These are phyloP conservation scores for Plecotus auritus DNA, from an alignment of 2,113 vertebrate species.

Conservation along the genomic window DNA sequence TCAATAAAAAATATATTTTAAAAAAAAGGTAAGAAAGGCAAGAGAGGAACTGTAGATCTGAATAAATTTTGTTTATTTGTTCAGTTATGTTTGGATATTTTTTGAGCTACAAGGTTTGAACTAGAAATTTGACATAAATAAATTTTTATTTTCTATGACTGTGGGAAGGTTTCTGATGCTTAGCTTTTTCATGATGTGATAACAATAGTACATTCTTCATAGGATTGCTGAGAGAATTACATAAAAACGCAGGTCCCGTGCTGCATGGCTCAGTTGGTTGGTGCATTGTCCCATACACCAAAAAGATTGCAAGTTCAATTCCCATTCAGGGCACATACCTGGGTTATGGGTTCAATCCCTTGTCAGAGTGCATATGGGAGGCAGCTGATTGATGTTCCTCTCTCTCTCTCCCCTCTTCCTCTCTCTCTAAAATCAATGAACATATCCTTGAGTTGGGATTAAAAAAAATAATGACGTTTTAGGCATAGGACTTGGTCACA, in stretches of 20 bases:
- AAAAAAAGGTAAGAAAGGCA: not conserved
- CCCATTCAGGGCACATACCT: not conserved
- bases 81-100: not conserved
- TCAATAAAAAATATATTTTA: not conserved
- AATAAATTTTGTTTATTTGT: not conserved
- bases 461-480: not conserved
- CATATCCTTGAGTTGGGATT: not conserved
- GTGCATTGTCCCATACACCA: not conserved
- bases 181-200: not conserved
- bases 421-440: not conserved
- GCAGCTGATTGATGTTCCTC: not conserved
- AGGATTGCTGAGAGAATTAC: not conserved
- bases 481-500: not conserved
- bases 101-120: not conserved
- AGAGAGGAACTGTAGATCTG: not conserved
- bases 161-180: not conserved
- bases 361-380: no score
- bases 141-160: not conserved
- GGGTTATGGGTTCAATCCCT: not conserved
- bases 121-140: not conserved
- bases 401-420: no score
- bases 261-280: not conserved
- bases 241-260: not conserved
- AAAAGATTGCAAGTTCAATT: not conserved
- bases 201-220: not conserved